Conservation (phyloP, 2,113 vertebrate species). For the Vulpes lagopus region DNA sequence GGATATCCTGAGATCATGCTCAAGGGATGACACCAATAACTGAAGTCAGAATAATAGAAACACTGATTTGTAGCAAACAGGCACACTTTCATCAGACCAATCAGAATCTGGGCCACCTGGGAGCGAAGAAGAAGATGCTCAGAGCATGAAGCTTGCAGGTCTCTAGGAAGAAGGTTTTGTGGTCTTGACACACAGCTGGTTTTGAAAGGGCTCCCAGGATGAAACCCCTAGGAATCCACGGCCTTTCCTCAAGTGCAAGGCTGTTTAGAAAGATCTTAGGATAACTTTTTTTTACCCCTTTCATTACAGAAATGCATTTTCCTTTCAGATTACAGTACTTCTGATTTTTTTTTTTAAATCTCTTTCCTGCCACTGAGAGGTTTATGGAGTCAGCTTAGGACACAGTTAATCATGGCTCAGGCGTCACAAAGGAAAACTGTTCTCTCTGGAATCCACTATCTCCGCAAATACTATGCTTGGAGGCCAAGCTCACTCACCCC, state of each 20-base stretch:
- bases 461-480: neutral
- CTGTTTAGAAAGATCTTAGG: neutral
- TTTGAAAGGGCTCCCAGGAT: neutral
- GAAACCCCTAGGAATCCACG: neutral
- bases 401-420: neutral
- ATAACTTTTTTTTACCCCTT: neutral
- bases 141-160: neutral
- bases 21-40: rapidly evolving
- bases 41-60: neutral
- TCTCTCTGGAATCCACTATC: neutral
- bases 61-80: neutral
- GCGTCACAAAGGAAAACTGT: neutral
- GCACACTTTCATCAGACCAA: neutral
- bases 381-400: neutral
- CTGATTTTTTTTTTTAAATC: neutral
- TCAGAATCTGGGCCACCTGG: constrained; percentile 1
- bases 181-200: neutral
- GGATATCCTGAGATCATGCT: neutral
- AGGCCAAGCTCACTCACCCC: neutral
- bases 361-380: neutral
- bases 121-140: neutral
- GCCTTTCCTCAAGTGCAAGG: neutral
- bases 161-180: neutral
- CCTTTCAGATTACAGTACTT: neutral
- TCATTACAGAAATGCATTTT: neutral